Percentiles rank a stretch among this genome's conserved stretches.
Evolutionary conservation across 2,888 invertebrate genomes (phyloP).

Genomic region (Eupithecia vulgata): DNA sequence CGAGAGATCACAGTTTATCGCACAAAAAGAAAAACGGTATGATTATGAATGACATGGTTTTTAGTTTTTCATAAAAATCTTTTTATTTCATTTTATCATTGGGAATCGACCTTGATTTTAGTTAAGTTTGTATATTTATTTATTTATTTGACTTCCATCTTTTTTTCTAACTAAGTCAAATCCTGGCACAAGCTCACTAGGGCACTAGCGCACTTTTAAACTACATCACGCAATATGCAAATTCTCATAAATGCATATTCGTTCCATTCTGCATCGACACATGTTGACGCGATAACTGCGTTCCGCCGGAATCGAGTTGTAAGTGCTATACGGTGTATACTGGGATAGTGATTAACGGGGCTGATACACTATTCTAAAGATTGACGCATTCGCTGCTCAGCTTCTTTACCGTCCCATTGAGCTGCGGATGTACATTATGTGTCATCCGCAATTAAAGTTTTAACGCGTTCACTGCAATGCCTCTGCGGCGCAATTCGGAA

Average conservation of each 20-base stretch:
- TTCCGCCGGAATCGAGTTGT: conserved; percentile 3
- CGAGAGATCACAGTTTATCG: not conserved
- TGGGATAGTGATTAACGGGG: not conserved
- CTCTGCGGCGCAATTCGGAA: too few species aligned
- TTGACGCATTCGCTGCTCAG: not conserved
- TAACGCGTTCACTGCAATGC: too few species aligned
- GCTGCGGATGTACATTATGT: too few species aligned
- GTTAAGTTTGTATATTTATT: too few species aligned
- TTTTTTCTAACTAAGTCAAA: not conserved
- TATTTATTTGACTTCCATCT: too few species aligned
- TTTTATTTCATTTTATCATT: not conserved
- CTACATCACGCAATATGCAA: conserved; percentile 4
- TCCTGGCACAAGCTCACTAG: not conserved
- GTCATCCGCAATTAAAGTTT: too few species aligned
- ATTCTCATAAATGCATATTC: conserved; percentile 13
- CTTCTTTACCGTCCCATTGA: too few species aligned
- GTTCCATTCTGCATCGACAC: conserved; percentile 13
- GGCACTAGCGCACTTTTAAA: not conserved
- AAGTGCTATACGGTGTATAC: not conserved
- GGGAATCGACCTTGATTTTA: not conserved
- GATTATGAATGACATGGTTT: too few species aligned
- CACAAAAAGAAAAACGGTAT: not conserved
- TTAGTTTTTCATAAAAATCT: not conserved
- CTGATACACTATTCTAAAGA: not conserved
- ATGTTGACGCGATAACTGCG: conserved; percentile 12